These are phyloP conservation scores for Tenthredo scrophulariae DNA, from an alignment of 2,888 invertebrate species.

Conservation along the genomic window DNA sequence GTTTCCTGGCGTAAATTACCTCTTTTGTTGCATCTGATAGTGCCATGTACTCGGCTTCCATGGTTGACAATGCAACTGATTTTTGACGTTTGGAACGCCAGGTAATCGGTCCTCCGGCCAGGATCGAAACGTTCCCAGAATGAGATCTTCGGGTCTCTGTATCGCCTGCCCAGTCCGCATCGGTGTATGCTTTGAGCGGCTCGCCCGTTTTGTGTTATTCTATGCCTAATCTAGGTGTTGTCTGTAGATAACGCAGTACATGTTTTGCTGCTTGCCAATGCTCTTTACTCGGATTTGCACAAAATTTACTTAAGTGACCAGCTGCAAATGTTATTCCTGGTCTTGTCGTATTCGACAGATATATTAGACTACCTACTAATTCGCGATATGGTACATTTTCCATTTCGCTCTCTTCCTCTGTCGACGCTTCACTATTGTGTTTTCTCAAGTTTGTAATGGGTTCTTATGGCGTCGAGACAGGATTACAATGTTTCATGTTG, in stretches of 20 bases:
- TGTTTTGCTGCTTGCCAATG: neutral
- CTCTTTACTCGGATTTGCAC: neutral
- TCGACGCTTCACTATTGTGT: too few relatives aligned
- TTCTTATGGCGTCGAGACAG: too few relatives aligned
- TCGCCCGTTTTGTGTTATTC: neutral
- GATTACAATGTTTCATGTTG: too few relatives aligned
- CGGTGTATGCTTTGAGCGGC: neutral
- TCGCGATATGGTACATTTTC: neutral
- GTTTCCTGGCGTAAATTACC: neutral
- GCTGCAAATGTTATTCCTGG: neutral
- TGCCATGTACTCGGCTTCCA: neutral
- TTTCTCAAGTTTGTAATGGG: too few relatives aligned
- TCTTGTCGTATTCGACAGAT: neutral
- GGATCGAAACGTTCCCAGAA: neutral
- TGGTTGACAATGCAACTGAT: neutral
- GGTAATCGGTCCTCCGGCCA: neutral
- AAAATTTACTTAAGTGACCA: neutral
- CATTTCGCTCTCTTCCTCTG: too few relatives aligned
- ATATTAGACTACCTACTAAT: neutral
- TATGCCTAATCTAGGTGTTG: neutral
- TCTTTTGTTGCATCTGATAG: neutral
- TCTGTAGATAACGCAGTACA: neutral
- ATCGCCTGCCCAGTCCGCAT: neutral
- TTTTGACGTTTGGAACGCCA: neutral
- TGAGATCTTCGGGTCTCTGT: neutral